Evolutionary conservation across 2,113 vertebrate species (phyloP).

Genomic region (Tragelaphus buxtoni): DNA sequence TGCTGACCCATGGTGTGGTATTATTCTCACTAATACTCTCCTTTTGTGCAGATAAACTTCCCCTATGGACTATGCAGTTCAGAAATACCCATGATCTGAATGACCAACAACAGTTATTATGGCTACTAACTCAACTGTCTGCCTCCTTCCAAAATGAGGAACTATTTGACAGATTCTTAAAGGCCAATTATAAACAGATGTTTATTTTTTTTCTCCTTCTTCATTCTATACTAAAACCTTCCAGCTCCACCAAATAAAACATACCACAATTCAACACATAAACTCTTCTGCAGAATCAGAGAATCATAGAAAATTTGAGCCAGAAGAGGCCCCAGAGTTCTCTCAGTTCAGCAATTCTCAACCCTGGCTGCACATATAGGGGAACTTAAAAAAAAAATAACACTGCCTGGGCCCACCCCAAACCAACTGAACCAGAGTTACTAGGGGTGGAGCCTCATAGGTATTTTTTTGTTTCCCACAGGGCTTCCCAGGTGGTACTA

Average conservation of each 20-base stretch:
- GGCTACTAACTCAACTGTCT: not conserved
- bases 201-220: constrained; percentile 3
- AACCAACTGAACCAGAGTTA: constrained; percentile 11
- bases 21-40: not conserved
- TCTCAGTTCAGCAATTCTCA: constrained; percentile 6
- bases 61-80: not conserved
- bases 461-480: not conserved
- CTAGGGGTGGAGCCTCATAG: not conserved
- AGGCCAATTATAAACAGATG: not conserved
- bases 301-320: not conserved
- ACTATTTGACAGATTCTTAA: constrained; percentile 29
- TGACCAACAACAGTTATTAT: not conserved
- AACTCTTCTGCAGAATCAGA: constrained; percentile 24
- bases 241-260: constrained; percentile 31
- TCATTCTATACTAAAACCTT: constrained; percentile 13
- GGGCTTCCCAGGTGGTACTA: not conserved
- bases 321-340: not conserved
- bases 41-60: not conserved
- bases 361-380: not conserved
- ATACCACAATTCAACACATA: constrained; percentile 13
- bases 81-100: not conserved
- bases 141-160: not conserved
- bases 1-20: not conserved
- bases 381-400: not conserved
- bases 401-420: not conserved